Base-by-base conservation (phyloP, 2,888 invertebrate genomes). In the Epirrita christyi region DNA sequence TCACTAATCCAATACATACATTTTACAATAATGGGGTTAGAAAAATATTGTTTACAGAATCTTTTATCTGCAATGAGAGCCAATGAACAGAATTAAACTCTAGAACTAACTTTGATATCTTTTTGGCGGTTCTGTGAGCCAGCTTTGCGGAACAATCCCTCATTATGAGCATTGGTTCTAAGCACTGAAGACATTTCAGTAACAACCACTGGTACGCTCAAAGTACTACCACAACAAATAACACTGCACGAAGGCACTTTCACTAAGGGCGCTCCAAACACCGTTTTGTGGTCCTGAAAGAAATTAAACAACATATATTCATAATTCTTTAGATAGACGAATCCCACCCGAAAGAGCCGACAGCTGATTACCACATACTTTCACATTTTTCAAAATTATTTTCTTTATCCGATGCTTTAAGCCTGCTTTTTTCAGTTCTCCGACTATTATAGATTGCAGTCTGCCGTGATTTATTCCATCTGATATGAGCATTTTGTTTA, bases 131-230 rank as follows among this genome's bases (percentile, higher is more conserved):
- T 93, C 70, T 96, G 94, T 0, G 97, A 97, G 10, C 98, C 98
- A 45, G 97, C 97, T 90, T 97, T 98, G 6, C 98, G 93, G 81
- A 98, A 98, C 45, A 98, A 86, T 0, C 98, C 98, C 80, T 98
- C 98, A 14, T 95, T 94, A 53, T 94, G 93, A 28, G 95, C 93
- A 83, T 95, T 94, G 42, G 94, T 90, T 63, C 95, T 88, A 48
- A 97, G 93, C 71, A 94, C 94, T 50, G 94, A 92, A 70, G 96
- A 95, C 75, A 96, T 93, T 76, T 96, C 95, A 68, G 94, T 93
- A 0, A 97, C 94, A 73, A 96, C 94, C 66, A 93, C 92, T 6
- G 97, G 97, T 34, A 97, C 93, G 78, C 94, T 93, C 36, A 96
- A 87, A 61, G 95, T 94, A 72, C 94, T 94, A 21, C 95, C 96